phyloP scores from a whole-genome alignment of 2,797 vertebrate species.

The Xiphophorus birchmanni region DNA sequence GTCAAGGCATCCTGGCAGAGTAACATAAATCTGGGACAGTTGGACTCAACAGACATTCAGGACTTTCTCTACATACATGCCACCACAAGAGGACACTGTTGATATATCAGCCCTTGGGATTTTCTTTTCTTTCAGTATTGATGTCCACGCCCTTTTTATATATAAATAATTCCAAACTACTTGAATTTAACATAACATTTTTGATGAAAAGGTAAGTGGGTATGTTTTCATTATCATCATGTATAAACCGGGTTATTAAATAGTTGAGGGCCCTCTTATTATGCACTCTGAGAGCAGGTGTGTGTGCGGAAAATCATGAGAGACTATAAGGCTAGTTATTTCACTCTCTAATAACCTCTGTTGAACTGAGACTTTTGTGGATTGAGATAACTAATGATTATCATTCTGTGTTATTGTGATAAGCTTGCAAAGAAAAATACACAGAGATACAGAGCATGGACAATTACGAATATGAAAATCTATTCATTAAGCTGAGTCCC shows the following conservation, averaged over 20 bases:
- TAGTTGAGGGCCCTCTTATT: slow-evolving; percentile 67
- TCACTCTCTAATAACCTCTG: slow-evolving; percentile 74
- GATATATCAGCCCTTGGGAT: slow-evolving; percentile 56
- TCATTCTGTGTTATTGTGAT: slow-evolving; percentile 74
- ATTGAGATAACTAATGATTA: slow-evolving; percentile 77
- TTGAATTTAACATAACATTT: slow-evolving; percentile 59
- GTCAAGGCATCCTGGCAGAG: slow-evolving; percentile 73
- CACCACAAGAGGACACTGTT: slow-evolving; percentile 83
- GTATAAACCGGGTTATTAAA: slow-evolving; percentile 71
- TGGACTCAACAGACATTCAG: slow-evolving; percentile 55
- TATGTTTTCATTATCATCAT: slow-evolving; percentile 70
- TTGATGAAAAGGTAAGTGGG: slow-evolving; percentile 67
- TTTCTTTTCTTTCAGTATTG: slow-evolving; percentile 48
- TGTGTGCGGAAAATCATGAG: slow-evolving; percentile 40
- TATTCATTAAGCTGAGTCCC: slow-evolving; percentile 64
- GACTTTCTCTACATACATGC: slow-evolving; percentile 36
- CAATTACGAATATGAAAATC: slow-evolving; percentile 75
- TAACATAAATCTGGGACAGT: slow-evolving; percentile 68
- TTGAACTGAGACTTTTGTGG: slow-evolving; percentile 74
- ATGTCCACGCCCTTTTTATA: slow-evolving; percentile 36
- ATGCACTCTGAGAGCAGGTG: slow-evolving; percentile 53
- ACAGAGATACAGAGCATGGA: slow-evolving; percentile 62
- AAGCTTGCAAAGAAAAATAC: slow-evolving; percentile 71
- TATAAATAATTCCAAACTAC: slow-evolving; percentile 51
- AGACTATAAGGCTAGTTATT: slow-evolving; percentile 66